These are phyloP conservation scores for Rotaria socialis DNA, from an alignment of 2,888 invertebrate genomes.

Conservation along the genomic window DNA sequence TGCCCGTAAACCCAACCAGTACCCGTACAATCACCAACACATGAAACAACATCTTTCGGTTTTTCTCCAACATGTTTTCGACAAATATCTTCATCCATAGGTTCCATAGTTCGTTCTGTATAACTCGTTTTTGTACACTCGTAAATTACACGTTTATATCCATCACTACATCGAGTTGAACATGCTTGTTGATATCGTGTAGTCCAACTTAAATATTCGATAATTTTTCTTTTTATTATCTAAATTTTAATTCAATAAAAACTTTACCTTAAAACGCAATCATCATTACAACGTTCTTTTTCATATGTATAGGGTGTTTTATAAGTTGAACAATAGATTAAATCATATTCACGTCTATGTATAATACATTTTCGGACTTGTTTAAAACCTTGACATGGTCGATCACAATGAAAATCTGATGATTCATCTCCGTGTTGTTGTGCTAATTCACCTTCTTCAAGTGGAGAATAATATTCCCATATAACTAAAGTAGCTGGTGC, in stretches of 20 bases:
- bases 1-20: constrained; percentile 23
- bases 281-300: constrained; percentile 30
- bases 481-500: neutral
- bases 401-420: neutral
- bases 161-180: constrained; percentile 31
- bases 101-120: constrained; percentile 24
- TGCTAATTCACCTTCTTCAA: neutral
- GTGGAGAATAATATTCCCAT: constrained; percentile 17
- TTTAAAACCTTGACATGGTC: constrained; percentile 33
- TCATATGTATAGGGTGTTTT: neutral
- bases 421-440: neutral
- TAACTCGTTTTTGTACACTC: constrained; percentile 26
- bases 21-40: constrained; percentile 16
- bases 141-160: constrained; percentile 20
- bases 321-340: neutral
- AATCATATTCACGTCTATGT: constrained; percentile 1
- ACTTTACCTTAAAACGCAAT: constrained; percentile 7
- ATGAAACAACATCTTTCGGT: constrained; percentile 1
- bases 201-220: neutral
- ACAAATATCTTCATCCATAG: neutral
- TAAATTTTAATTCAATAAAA: neutral
- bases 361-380: constrained; percentile 10
- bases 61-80: constrained; percentile 19
- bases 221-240: neutral
- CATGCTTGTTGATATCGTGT: constrained; percentile 10